Percentiles rank a stretch among this genome's conserved stretches.
Conservation (phyloP, 2,797 vertebrate species). For the Crocodylus rhombifer region DNA sequence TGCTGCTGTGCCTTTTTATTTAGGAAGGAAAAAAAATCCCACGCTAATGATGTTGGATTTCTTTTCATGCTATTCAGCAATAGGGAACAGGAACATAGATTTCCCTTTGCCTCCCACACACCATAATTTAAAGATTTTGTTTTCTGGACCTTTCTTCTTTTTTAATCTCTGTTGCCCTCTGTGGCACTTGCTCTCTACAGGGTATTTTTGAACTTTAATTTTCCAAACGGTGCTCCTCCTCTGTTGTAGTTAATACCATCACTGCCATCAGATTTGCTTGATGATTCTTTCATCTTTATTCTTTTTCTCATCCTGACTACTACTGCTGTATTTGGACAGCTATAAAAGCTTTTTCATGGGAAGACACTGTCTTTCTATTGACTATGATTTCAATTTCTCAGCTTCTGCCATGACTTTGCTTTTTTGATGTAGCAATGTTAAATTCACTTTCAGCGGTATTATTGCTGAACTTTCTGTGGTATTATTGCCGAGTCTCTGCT, state of each 20-base stretch:
- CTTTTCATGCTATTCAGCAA: neutral
- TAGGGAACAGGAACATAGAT: neutral
- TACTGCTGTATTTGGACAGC: neutral
- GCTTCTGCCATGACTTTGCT: neutral
- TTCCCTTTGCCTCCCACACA: neutral
- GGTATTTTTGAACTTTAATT: slow-evolving; percentile 21
- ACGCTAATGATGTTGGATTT: neutral
- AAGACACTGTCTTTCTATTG: neutral
- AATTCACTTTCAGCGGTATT: neutral
- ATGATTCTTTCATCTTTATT: neutral
- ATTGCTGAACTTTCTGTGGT: neutral
- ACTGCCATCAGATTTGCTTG: neutral
- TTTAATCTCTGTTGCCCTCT: neutral
- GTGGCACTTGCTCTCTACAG: neutral
- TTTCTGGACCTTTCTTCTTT: neutral
- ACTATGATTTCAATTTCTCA: neutral
- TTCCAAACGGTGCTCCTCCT: neutral
- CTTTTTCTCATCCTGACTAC: neutral
- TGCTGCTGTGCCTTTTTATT: slow-evolving; percentile 12
- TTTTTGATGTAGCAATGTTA: neutral
- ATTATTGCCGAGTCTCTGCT: neutral
- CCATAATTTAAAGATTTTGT: neutral
- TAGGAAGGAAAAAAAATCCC: neutral
- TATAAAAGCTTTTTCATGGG: neutral
- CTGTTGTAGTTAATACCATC: neutral